A percentile compares a stretch with the other conserved stretches of the same genome.
These are phyloP conservation scores for Sander vitreus DNA, from an alignment of 2,113 vertebrate species.

Conservation along the genomic window DNA sequence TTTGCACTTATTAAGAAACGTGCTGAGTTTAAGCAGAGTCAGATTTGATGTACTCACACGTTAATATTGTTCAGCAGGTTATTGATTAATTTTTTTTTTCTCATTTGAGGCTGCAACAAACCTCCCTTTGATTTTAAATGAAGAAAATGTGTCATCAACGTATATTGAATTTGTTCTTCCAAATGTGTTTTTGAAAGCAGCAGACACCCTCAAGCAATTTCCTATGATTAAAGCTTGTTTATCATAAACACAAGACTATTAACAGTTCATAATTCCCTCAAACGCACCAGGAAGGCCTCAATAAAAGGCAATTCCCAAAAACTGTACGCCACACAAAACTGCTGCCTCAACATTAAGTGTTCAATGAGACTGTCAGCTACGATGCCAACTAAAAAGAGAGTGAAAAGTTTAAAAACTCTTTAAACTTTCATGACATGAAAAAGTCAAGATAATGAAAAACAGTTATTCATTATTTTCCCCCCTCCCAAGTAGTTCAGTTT, in stretches of 20 bases:
- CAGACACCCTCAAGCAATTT: constrained; percentile 23
- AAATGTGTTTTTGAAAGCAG: constrained; percentile 45
- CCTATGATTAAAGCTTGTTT: constrained; percentile 58
- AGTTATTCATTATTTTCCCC: background rate
- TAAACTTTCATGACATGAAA: constrained; percentile 19
- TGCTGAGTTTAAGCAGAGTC: constrained; percentile 4
- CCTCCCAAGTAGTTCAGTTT: constrained; percentile 2
- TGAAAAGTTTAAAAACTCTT: background rate
- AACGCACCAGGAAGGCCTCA: constrained; percentile 33
- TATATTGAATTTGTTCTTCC: constrained; percentile 21
- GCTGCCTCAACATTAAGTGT: constrained; percentile 18
- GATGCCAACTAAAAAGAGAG: constrained; percentile 5
- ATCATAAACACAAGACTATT: constrained; percentile 41
- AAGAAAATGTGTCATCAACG: constrained; percentile 28
- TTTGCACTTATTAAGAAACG: constrained; percentile 17
- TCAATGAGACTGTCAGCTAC: constrained; percentile 15
- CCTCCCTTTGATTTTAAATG: constrained; percentile 24
- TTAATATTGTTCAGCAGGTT: constrained; percentile 5
- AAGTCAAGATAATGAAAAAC: constrained; percentile 22
- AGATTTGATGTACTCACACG: constrained; percentile 1
- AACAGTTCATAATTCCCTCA: constrained; percentile 45
- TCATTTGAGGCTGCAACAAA: constrained; percentile 24
- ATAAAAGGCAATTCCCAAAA: constrained; percentile 50
- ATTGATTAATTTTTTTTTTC: constrained; percentile 28
- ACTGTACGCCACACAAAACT: constrained; percentile 42